phyloP scores from a whole-genome alignment of 2,888 invertebrate genomes.

The Colostygia pectinataria region DNA sequence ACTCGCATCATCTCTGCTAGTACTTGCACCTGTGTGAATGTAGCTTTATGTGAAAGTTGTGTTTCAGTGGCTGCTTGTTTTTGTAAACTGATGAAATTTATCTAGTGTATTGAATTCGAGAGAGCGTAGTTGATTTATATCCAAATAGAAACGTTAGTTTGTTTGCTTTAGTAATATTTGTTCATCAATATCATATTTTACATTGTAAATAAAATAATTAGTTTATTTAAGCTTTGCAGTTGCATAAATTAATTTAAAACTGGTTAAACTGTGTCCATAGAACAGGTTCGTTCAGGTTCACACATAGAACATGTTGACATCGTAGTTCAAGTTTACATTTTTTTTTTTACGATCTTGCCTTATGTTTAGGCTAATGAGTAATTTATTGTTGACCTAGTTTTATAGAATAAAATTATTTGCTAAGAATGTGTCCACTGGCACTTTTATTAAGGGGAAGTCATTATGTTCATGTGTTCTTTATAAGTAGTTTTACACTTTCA shows the following conservation, averaged over 20 bases:
- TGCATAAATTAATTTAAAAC: neutral
- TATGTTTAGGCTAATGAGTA: too few species aligned
- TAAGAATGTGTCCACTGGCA: too few species aligned
- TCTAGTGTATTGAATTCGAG: constrained; percentile 25
- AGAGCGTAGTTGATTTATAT: constrained; percentile 17
- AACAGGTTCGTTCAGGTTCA: too few species aligned
- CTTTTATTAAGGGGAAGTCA: too few species aligned
- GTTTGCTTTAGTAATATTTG: neutral
- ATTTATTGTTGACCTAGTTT: too few species aligned
- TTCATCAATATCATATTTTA: constrained; percentile 2
- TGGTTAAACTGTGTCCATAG: too few species aligned
- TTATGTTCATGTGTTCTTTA: too few species aligned
- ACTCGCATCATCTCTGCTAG: neutral
- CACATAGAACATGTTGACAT: too few species aligned
- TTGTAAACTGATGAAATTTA: constrained; percentile 16
- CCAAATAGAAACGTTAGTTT: constrained; percentile 1
- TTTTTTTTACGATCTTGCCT: too few species aligned
- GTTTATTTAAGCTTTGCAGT: neutral
- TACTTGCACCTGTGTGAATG: neutral
- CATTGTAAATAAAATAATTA: neutral
- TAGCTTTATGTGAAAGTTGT: constrained; percentile 36
- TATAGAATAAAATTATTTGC: too few species aligned
- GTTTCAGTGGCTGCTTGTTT: constrained; percentile 33
- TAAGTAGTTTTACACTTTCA: too few species aligned
- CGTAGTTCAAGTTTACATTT: too few species aligned